Evolutionary conservation across 2,888 invertebrate genomes (phyloP).

Genomic region (Phoronis australis): DNA sequence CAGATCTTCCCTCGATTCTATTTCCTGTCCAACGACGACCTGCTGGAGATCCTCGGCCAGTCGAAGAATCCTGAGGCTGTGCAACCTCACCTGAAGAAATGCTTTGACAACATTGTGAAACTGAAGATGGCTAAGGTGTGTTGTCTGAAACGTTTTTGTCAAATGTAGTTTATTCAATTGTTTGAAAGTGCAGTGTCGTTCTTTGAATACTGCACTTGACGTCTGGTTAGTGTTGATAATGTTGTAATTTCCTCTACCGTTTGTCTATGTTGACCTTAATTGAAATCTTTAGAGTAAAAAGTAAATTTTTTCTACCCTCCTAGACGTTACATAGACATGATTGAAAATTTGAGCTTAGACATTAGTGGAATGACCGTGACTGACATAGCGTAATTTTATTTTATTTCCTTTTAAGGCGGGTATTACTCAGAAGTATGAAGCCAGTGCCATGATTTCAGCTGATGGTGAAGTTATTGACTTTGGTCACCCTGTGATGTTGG

Average conservation of each 20-base stretch:
- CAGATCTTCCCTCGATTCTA: constrained; percentile 79
- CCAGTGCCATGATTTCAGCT: constrained; percentile 71
- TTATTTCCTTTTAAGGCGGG: constrained; percentile 36
- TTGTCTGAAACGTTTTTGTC: no score
- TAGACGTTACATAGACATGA: no score
- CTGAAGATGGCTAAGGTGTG: constrained; percentile 49
- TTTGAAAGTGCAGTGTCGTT: no score
- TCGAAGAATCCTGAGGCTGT: constrained; percentile 76
- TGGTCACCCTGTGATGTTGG: constrained; percentile 63
- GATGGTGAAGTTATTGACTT: constrained; percentile 81
- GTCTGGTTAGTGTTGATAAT: no score
- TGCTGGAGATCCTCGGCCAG: constrained; percentile 79
- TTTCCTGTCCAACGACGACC: constrained; percentile 76
- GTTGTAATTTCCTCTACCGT: no score
- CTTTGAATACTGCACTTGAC: no score
- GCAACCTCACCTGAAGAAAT: constrained; percentile 80
- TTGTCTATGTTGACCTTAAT: no score
- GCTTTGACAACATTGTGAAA: constrained; percentile 75
- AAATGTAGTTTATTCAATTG: no score
- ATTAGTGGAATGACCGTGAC: background rate
- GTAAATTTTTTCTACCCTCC: background rate
- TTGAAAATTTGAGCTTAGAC: no score
- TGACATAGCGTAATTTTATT: constrained; percentile 1
- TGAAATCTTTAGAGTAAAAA: no score
- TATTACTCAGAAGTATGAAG: constrained; percentile 47